A percentile compares a stretch with the other conserved stretches of the same genome.
Conservation (phyloP, 2,797 vertebrate species). For the Neosalanx taihuensis region DNA sequence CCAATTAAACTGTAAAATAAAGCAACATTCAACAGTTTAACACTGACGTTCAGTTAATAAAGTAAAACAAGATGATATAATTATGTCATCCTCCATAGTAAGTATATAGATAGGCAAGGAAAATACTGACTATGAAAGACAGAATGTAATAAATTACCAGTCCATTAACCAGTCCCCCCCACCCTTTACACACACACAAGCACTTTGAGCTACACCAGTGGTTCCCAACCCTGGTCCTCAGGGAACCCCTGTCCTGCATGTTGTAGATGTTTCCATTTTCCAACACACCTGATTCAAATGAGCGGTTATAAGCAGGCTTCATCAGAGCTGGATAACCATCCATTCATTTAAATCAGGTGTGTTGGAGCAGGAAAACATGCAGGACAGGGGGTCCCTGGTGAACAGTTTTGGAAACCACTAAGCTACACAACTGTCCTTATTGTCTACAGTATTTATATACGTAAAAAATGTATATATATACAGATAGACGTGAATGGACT, state of each 20-base stretch:
- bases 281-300: no score
- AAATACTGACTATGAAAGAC: constrained; percentile 5
- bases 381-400: no score
- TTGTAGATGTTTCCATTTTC: no score
- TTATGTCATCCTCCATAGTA: background rate
- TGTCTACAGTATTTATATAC: background rate
- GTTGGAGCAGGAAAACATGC: no score
- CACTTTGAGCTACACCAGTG: no score
- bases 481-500: background rate
- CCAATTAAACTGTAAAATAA: constrained; percentile 74
- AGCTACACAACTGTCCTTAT: background rate
- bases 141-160: background rate
- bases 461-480: background rate
- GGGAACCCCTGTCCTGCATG: no score
- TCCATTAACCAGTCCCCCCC: background rate
- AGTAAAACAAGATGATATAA: background rate
- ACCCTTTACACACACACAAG: no score
- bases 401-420: no score
- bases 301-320: no score
- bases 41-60: background rate
- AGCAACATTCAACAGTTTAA: constrained; percentile 9
- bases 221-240: no score
- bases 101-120: background rate
- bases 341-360: no score
- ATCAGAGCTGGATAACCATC: no score